phyloP scores from a whole-genome alignment of 2,113 vertebrate species.

The Thalassarche chlororhynchos region DNA sequence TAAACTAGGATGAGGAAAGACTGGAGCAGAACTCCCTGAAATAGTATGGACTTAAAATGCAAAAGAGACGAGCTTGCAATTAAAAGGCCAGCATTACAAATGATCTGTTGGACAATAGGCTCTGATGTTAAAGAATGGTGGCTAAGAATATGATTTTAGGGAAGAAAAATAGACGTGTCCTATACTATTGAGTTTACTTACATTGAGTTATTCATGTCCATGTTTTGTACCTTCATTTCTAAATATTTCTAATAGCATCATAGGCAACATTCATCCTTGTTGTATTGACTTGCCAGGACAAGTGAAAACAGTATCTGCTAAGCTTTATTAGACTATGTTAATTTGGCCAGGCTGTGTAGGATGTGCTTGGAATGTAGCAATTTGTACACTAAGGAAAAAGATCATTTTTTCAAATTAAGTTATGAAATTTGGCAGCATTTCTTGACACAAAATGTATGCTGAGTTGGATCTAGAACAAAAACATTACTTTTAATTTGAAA shows the following conservation, averaged over 20 bases:
- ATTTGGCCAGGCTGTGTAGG: conserved; percentile 49
- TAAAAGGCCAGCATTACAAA: background rate
- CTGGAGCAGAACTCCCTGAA: background rate
- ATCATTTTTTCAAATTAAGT: conserved; percentile 19
- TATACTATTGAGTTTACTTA: background rate
- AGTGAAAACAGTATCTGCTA: background rate
- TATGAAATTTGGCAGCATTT: conserved; percentile 51
- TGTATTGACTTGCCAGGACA: background rate
- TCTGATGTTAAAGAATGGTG: background rate
- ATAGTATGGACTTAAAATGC: background rate
- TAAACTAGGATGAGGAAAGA: background rate
- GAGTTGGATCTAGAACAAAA: conserved; percentile 8
- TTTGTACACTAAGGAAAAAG: background rate
- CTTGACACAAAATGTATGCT: background rate
- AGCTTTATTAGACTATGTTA: background rate
- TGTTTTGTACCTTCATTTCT: background rate
- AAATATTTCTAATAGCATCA: background rate
- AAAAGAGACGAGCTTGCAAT: background rate
- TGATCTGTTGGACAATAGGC: background rate
- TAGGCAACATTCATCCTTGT: background rate
- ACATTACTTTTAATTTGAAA: background rate
- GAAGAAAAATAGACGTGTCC: background rate
- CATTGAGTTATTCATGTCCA: background rate
- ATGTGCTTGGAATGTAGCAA: conserved; percentile 41
- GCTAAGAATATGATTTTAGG: background rate